Conservation (phyloP, 2,113 vertebrate species). For the Cynocephalus volans region DNA sequence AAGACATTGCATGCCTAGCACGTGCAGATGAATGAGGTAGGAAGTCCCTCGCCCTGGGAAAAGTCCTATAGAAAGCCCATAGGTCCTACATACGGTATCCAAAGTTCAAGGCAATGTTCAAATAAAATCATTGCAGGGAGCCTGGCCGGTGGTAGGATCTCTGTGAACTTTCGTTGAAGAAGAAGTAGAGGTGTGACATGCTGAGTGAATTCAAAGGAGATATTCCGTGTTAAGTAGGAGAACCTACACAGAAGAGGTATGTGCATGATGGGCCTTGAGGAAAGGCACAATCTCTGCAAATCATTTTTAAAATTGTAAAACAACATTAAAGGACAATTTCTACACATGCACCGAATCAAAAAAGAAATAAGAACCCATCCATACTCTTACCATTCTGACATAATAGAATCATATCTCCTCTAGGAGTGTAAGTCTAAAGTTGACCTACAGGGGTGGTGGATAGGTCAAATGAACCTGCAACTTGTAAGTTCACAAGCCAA, state of each 20-base stretch:
- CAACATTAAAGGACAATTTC: neutral
- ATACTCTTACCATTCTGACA: neutral
- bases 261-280: fast-evolving
- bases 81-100: neutral
- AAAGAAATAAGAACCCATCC: neutral
- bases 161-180: neutral
- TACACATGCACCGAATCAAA: neutral
- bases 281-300: neutral
- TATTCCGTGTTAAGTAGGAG: neutral
- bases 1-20: neutral
- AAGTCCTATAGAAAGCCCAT: neutral
- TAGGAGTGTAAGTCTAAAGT: neutral
- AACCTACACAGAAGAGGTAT: neutral
- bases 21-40: neutral
- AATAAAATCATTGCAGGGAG: neutral
- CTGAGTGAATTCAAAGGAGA: neutral
- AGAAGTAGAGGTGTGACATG: neutral
- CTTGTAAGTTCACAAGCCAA: neutral
- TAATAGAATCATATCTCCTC: neutral
- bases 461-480: neutral
- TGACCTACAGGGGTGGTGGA: neutral
- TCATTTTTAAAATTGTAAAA: neutral
- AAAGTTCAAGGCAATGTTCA: slow-evolving; percentile 28
- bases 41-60: neutral
- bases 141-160: neutral